These are phyloP conservation scores for Lottia gigantea DNA, from an alignment of 2,888 invertebrate genomes.

Conservation along the genomic window DNA sequence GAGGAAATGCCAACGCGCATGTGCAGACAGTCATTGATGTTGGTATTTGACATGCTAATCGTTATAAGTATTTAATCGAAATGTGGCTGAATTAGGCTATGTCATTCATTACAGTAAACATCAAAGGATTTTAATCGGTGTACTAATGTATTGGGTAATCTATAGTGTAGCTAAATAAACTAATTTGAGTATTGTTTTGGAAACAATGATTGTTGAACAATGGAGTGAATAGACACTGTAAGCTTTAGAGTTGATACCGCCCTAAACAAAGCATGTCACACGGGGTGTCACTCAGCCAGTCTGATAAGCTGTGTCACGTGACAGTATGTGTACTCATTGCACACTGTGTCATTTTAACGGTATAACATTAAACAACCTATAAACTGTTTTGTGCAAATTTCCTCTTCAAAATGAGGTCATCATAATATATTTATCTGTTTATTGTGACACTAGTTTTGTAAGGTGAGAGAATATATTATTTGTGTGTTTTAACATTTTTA, in stretches of 20 bases:
- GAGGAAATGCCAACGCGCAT: constrained; percentile 8
- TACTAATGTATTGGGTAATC: too few species aligned
- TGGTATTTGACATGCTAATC: background rate
- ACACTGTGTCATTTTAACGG: too few species aligned
- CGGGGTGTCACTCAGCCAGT: constrained; percentile 10
- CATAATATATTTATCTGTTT: too few species aligned
- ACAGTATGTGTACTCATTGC: background rate
- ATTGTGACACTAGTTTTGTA: too few species aligned
- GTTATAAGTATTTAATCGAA: background rate
- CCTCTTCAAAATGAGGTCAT: too few species aligned
- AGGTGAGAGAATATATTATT: too few species aligned
- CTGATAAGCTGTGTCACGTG: constrained; percentile 7
- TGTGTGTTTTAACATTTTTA: too few species aligned
- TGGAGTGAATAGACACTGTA: constrained; percentile 4
- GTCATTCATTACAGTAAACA: too few species aligned
- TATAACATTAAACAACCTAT: too few species aligned
- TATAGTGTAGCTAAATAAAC: background rate
- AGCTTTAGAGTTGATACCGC: constrained; percentile 9
- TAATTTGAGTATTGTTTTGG: constrained; percentile 4
- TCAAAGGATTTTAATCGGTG: too few species aligned
- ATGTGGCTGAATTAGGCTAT: too few species aligned
- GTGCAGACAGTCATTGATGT: constrained; percentile 10
- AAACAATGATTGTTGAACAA: constrained; percentile 2
- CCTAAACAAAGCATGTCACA: constrained; percentile 11
- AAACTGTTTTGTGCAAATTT: too few species aligned